These are phyloP conservation scores for Hucho hucho DNA, from an alignment of 2,113 vertebrate genomes.

Conservation along the genomic window DNA sequence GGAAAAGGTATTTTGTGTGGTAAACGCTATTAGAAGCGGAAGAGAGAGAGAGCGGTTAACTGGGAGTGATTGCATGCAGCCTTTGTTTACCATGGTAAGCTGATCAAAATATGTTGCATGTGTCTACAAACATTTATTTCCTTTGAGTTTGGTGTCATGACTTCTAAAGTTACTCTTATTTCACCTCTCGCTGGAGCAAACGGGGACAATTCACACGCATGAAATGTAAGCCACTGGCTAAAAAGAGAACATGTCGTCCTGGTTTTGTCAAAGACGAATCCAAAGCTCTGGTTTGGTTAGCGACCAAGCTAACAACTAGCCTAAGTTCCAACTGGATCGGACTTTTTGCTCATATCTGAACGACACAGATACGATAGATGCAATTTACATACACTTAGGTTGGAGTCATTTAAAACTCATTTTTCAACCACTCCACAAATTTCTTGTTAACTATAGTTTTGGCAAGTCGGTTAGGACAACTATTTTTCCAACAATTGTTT, in stretches of 20 bases:
- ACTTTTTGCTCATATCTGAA: slow-evolving; percentile 56
- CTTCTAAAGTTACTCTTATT: too few relatives aligned
- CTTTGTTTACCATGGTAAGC: slow-evolving; percentile 68
- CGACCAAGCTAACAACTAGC: neutral
- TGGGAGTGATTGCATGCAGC: slow-evolving; percentile 32
- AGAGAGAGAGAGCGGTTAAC: slow-evolving; percentile 44
- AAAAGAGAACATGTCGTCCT: neutral
- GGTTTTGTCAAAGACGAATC: neutral
- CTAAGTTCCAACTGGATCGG: slow-evolving; percentile 35
- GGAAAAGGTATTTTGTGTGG: slow-evolving; percentile 1
- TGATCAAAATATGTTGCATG: neutral
- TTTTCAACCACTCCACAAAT: too few relatives aligned
- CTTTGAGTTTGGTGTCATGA: neutral
- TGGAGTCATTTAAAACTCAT: too few relatives aligned
- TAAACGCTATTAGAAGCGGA: slow-evolving; percentile 50
- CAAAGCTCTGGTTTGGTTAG: neutral
- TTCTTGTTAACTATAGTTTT: too few relatives aligned
- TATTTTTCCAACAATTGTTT: too few relatives aligned
- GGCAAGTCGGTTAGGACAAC: too few relatives aligned
- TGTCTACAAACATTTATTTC: neutral
- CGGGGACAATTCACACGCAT: too few relatives aligned
- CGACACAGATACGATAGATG: slow-evolving; percentile 6
- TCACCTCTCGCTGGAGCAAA: too few relatives aligned
- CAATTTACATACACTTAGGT: too few relatives aligned
- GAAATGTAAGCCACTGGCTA: too few relatives aligned